Evolutionary conservation across 2,113 vertebrate genomes (phyloP).

Genomic region (Zapus hudsonius): DNA sequence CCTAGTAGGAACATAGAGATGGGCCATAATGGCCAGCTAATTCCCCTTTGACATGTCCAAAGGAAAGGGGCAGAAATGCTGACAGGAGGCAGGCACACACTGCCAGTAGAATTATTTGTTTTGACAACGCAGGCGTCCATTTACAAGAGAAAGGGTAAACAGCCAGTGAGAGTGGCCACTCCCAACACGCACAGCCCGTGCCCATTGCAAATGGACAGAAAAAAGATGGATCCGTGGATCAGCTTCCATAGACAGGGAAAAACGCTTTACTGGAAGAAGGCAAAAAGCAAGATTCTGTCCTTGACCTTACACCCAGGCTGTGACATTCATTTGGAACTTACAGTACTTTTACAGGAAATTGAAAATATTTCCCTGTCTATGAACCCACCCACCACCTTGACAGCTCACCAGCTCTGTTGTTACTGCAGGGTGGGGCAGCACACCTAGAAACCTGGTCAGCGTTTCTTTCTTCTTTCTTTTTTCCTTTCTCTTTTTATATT

Average conservation of each 20-base stretch:
- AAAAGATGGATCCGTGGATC: constrained; percentile 99
- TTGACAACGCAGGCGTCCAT: background rate
- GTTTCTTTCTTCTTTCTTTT: too few relatives aligned
- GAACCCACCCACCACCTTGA: constrained; percentile 97
- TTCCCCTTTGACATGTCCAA: background rate
- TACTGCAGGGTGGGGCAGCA: constrained; percentile 96
- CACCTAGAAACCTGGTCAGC: constrained; percentile 95
- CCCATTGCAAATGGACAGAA: constrained; percentile 96
- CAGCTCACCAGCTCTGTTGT: constrained; percentile 96
- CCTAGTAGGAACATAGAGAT: background rate
- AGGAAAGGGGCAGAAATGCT: background rate
- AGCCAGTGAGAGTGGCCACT: too few relatives aligned
- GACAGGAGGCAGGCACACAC: background rate
- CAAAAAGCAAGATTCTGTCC: constrained; percentile 97
- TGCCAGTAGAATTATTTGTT: background rate
- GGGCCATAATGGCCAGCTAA: background rate
- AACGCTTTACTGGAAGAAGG: constrained; percentile 97
- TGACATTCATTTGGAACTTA: constrained; percentile 99
- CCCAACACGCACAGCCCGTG: constrained; percentile 88
- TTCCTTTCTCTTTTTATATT: too few relatives aligned
- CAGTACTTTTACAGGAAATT: constrained; percentile 97
- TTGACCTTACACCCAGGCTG: constrained; percentile 97
- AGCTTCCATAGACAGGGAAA: constrained; percentile 97
- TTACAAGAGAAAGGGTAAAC: too few relatives aligned
- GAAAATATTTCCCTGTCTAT: constrained; percentile 99